Evolutionary conservation across 1,140 invertebrate genomes (phyloP), one percentile per base, ranked within the genome.

Genomic region (Archivesica marissinica): DNA sequence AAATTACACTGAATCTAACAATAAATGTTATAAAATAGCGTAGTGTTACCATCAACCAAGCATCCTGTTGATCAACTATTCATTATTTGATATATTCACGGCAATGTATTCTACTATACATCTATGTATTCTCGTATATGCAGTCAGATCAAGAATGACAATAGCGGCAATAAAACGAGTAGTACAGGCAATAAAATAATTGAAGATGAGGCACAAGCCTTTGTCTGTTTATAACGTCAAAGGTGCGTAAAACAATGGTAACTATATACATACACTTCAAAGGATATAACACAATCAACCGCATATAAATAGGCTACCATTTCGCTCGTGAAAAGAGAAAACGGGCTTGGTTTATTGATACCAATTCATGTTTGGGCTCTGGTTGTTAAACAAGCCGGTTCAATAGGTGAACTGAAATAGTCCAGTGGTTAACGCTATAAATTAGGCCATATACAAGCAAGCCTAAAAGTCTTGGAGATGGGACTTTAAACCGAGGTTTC

Each of bases 261-360:
- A 64, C 33, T 64, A 64, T 64, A 35, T 64, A 35, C 59, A 35
- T 64, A 64, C 59, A 64, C 59, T 64, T 64, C 59, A 13, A 25
- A 35, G 38, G 59, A 64, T 64, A 64, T 64, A 64, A 35, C 38
- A 64, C 33, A 35, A 64, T 17, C 59, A 64, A 64, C 59, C 30
- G 38, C 7, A 25, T 15, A 15, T 1, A 64, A 64, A 64, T 64
- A 17, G 15, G 59, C 59, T 64, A 64, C 59, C 59, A 25, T 59
- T 59, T 28, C n/a, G 4, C 54, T 28, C n/a, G 38, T 64, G 38
- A 64, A 64, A 33, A 64, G 9, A 33, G 23, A 64, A 13, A 15
- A n/a, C n/a, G n/a, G n/a, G 59, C 20, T 64, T 64, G 33, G 23
- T 64, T 64, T 64, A 35, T 35, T 35, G 30, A 35, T 35, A 3